Conservation (phyloP, 2,797 vertebrate genomes). For the Poecile montanus region DNA sequence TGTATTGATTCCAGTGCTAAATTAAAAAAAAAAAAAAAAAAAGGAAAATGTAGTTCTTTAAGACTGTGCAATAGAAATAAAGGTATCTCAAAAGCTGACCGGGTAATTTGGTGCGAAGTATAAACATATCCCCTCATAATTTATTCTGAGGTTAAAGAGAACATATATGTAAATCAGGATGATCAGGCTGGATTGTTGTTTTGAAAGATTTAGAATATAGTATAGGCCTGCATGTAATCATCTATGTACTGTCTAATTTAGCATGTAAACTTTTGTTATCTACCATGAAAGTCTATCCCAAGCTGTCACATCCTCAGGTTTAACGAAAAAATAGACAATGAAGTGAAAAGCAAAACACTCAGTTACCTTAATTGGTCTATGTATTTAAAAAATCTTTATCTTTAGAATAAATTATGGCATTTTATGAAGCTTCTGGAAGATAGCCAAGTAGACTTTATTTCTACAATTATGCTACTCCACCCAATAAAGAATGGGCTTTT, state of each 20-base stretch:
- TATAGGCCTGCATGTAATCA: background rate
- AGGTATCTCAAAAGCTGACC: background rate
- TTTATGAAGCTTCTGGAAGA: background rate
- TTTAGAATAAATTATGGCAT: background rate
- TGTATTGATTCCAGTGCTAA: background rate
- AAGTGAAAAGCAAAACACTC: background rate
- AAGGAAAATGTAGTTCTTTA: background rate
- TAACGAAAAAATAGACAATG: background rate
- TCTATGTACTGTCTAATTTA: background rate
- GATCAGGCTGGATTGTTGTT: background rate
- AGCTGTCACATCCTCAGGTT: background rate
- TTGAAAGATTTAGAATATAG: background rate
- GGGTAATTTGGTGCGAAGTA: accelerated
- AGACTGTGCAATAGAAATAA: background rate
- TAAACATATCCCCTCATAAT: background rate
- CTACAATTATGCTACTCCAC: background rate
- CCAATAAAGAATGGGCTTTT: background rate
- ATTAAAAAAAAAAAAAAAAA: background rate
- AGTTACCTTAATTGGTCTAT: background rate
- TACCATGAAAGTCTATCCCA: background rate
- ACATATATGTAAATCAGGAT: background rate
- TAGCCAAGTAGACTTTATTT: background rate
- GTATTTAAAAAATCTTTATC: background rate
- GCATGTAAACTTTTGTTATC: background rate
- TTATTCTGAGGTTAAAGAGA: background rate